Conservation (phyloP, 37 sponge, comb jelly and placozoan genomes). For the Haliclona indistincta region DNA sequence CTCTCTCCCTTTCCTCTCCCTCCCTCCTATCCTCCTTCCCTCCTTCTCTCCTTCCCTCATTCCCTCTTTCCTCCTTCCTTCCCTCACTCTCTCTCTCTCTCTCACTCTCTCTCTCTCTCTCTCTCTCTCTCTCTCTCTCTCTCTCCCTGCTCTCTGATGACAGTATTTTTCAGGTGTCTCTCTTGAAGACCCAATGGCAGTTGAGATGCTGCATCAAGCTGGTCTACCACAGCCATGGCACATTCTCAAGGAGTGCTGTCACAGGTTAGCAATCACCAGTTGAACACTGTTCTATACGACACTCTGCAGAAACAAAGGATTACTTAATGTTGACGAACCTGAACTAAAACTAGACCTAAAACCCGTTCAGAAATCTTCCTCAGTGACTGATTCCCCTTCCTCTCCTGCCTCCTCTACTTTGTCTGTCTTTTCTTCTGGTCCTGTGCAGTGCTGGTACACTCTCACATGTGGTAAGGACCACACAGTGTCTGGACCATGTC, state of each 20-base stretch:
- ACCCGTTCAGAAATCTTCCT: not conserved
- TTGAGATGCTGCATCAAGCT: conserved; percentile 22
- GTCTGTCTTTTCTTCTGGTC: not conserved
- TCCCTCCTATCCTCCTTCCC: too few relatives aligned
- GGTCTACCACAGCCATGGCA: conserved; percentile 58
- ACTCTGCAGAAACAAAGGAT: conserved; percentile 16
- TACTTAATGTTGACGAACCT: not conserved
- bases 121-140: not conserved
- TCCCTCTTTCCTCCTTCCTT: not conserved
- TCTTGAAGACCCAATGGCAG: conserved; percentile 42
- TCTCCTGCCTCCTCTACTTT: not conserved
- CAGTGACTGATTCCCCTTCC: not conserved
- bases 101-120: not conserved
- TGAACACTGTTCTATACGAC: not conserved
- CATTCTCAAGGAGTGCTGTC: conserved; percentile 35
- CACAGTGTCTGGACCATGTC: conserved; percentile 21
- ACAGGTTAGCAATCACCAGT: conserved; percentile 9
- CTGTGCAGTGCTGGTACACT: conserved; percentile 12
- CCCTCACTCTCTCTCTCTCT: too few relatives aligned
- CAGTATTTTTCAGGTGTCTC: conserved; percentile 40
- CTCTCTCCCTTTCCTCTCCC: not conserved
- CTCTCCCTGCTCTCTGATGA: not conserved
- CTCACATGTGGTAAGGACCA: conserved; percentile 10
- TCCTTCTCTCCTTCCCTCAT: not conserved
- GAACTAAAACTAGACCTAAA: not conserved